These are phyloP conservation scores for Belgica antarctica DNA, from an alignment of 2,888 invertebrate genomes.

Conservation along the genomic window DNA sequence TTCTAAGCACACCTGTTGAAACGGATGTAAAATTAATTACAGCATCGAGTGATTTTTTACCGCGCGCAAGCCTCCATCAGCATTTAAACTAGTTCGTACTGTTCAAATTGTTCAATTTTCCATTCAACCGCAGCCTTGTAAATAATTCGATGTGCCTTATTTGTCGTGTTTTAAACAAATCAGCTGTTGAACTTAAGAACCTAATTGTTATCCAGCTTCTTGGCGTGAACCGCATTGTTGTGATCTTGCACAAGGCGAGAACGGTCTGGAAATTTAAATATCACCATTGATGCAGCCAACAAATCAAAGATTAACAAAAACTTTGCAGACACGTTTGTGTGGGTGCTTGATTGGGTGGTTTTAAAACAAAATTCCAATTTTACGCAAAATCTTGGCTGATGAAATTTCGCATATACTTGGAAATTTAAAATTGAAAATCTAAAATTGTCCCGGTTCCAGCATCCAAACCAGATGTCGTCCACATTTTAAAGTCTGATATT, in stretches of 20 bases:
- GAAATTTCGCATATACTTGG: too few relatives aligned
- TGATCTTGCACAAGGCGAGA: neutral
- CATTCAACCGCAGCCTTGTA: neutral
- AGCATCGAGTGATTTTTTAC: neutral
- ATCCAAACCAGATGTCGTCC: too few relatives aligned
- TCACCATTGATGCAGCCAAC: neutral
- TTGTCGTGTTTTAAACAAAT: conserved; percentile 7
- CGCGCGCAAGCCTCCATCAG: neutral
- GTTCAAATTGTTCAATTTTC: neutral
- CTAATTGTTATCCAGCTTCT: neutral
- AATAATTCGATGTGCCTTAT: conserved; percentile 24
- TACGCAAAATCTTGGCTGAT: too few relatives aligned
- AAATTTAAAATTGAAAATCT: too few relatives aligned
- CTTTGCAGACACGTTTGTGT: too few relatives aligned
- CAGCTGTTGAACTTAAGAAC: neutral
- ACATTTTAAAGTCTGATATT: too few relatives aligned
- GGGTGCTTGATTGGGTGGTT: too few relatives aligned
- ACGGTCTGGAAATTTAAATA: neutral
- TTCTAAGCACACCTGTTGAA: conserved; percentile 13
- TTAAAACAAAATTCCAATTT: too few relatives aligned
- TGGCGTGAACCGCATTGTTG: neutral
- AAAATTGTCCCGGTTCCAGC: too few relatives aligned
- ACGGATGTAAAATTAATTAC: conserved; percentile 27
- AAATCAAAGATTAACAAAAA: too few relatives aligned
- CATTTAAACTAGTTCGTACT: conserved; percentile 20